Conservation (phyloP, 30 jellyfish, hydroid and myxozoan genomes). For the Pseudorhiza aurosa region DNA sequence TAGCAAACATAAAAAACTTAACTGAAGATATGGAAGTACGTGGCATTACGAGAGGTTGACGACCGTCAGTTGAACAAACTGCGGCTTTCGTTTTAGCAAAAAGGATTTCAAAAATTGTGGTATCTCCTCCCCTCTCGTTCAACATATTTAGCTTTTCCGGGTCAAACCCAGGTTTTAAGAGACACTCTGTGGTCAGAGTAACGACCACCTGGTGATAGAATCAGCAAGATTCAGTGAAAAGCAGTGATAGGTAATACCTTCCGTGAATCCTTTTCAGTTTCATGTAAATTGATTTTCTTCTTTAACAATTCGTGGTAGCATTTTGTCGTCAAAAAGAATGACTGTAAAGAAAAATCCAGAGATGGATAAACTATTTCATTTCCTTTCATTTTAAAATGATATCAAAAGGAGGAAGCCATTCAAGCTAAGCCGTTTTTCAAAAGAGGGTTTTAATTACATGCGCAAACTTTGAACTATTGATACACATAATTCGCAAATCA, state of each 20-base stretch:
- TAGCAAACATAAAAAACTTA: too few species aligned
- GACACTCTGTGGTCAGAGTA: background rate
- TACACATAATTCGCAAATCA: too few species aligned
- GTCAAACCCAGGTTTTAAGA: background rate
- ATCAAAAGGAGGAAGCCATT: too few species aligned
- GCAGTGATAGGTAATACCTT: background rate
- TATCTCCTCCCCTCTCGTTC: too few species aligned
- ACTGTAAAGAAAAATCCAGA: slow-evolving; percentile 7
- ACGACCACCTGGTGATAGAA: too few species aligned
- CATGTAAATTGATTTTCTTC: slow-evolving; percentile 59
- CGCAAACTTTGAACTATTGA: too few species aligned
- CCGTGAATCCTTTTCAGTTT: slow-evolving; percentile 45
- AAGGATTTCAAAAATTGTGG: background rate
- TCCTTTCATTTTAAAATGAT: too few species aligned
- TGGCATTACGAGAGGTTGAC: slow-evolving; percentile 2
- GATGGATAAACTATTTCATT: background rate
- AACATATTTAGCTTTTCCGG: too few species aligned
- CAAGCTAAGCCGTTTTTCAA: too few species aligned
- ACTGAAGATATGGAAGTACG: too few species aligned
- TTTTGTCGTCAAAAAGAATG: slow-evolving; percentile 57
- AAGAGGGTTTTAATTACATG: background rate
- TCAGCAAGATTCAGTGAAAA: background rate
- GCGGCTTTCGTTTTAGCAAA: background rate
- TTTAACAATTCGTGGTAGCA: slow-evolving; percentile 65
- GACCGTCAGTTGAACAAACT: background rate